Conservation (phyloP, 2,113 vertebrate species). For the Tinamus guttatus region DNA sequence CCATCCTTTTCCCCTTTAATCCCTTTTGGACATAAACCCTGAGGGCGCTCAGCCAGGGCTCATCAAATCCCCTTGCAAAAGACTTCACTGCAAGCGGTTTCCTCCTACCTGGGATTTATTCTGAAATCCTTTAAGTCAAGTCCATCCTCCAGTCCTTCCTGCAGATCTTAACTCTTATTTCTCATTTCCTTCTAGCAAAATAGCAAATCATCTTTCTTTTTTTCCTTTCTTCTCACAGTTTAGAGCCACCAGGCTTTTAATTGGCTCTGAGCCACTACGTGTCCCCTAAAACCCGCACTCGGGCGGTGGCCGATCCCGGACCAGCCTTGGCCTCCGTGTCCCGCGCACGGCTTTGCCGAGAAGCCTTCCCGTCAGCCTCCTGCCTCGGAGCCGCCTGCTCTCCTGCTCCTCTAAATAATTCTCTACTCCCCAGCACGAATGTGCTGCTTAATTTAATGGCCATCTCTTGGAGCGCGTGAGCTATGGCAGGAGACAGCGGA, state of each 20-base stretch:
- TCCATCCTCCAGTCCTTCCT: not conserved
- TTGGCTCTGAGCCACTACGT: not conserved
- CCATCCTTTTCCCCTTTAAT: not conserved
- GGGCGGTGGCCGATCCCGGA: not conserved
- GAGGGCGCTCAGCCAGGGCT: not conserved
- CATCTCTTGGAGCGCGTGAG: not conserved
- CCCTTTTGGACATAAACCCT: accelerated
- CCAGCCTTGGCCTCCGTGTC: not conserved
- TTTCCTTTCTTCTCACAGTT: not conserved
- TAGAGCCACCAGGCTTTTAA: not conserved
- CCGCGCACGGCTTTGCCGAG: not conserved
- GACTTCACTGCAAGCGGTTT: not conserved
- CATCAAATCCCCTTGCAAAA: not conserved
- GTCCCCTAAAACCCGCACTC: not conserved
- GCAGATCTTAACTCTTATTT: not conserved
- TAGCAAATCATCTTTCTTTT: too few species aligned
- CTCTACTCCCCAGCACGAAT: not conserved
- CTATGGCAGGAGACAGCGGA: not conserved
- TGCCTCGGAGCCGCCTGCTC: not conserved
- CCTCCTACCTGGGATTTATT: not conserved
- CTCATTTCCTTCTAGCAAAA: too few species aligned
- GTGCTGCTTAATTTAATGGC: not conserved
- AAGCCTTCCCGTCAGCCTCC: not conserved
- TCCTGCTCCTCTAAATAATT: not conserved
- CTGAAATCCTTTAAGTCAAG: not conserved